Base-by-base conservation (phyloP, 2,797 vertebrate genomes). In the Danio jaintianensis region DNA sequence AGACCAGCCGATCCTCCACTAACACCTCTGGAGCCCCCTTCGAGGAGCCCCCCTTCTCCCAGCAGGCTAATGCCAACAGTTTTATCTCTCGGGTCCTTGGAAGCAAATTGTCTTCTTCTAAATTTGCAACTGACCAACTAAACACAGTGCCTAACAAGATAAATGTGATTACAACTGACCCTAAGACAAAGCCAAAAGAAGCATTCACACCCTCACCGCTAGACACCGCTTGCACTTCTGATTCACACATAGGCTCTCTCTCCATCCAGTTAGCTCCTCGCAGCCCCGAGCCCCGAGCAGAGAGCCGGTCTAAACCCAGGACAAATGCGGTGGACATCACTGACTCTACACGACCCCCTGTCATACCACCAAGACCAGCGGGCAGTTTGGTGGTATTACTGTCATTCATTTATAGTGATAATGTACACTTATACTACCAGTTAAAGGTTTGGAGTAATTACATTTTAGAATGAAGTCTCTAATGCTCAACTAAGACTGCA, bases 61-160 rank as follows among this genome's bases (percentile, higher is more conserved):
- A 75, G 69, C 84, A 82, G 40, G 72, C 72, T 77, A 80, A 81
- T 61, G 50, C 84, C 80, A 80, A 84, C 62, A 83, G 40, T 83
- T 90, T 91, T 87, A 94, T 93, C 75, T 89, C 72, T 47, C 93
- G 94, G 16, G 87, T 91, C 82, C 94, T 93, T 72, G 94, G 94
- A 79, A 94, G 95, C 81, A 97, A 93, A 88, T 89, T 97, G 78
- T 96, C 96, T 6, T 94, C 96, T 52, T 85, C 96, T 84, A 96
- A 94, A 91, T 90, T 98, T 89, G 96, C 94, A 82, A 94, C 89
- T 3, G 85, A 92, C 89, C 69, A 84, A 81, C 83, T 68, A 55
- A 83, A 79, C 50, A 10, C 20, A 52, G 53, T 71, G 18, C 75
- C 79, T 87, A 83, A 61, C 83, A 74, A 67, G 53, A 66, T 62